Evolutionary conservation across 2,888 invertebrate species (phyloP).

Genomic region (Marronus borbonicus): DNA sequence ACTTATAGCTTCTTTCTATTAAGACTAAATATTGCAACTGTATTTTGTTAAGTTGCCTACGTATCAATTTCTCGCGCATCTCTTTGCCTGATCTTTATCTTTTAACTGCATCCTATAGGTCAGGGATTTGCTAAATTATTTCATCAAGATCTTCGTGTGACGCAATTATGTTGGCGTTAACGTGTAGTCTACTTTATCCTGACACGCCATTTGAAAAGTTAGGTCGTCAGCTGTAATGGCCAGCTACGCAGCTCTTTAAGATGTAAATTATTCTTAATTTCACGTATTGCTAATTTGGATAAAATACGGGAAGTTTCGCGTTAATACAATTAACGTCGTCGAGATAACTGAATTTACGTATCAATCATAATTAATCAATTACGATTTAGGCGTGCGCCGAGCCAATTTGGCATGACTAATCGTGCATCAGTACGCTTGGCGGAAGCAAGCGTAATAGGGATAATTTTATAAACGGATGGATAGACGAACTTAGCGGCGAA

Average conservation of each 20-base stretch:
- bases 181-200: background rate
- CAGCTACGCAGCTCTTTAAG: background rate
- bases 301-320: constrained; percentile 38
- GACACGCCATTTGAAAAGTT: background rate
- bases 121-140: background rate
- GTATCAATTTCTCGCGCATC: too few species aligned
- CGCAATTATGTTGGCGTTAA: background rate
- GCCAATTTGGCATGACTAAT: constrained; percentile 41
- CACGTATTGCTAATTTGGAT: constrained; percentile 19
- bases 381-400: constrained; percentile 35
- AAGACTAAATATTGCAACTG: too few species aligned
- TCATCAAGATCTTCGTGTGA: background rate
- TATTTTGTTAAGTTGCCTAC: too few species aligned
- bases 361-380: constrained; percentile 47
- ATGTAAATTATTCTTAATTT: constrained; percentile 37
- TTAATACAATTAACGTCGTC: constrained; percentile 42
- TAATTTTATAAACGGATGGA: constrained; percentile 38
- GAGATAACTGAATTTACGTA: constrained; percentile 30
- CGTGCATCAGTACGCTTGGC: background rate
- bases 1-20: too few species aligned
- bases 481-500: constrained; percentile 16
- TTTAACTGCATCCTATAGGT: too few species aligned
- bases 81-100: too few species aligned
- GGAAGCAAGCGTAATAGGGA: constrained; percentile 38
- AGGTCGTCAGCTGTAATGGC: background rate